Evolutionary conservation across 2,113 vertebrate species (phyloP).

Genomic region (Conger conger): DNA sequence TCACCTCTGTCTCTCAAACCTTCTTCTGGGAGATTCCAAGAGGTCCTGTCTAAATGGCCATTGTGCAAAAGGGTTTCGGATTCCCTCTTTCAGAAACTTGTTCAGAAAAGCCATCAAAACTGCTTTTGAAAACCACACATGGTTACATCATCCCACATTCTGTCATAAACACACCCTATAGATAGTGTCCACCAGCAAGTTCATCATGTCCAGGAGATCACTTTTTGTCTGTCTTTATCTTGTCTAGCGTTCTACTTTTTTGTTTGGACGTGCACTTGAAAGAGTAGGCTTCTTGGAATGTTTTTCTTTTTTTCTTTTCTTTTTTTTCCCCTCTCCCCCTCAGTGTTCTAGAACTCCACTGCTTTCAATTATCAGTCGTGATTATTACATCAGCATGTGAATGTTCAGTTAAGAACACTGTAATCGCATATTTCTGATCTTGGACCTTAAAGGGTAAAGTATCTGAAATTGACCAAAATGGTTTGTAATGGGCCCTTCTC

Average conservation of each 20-base stretch:
- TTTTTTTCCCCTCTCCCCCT: too few relatives aligned
- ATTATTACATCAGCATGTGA: too few relatives aligned
- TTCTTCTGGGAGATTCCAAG: background rate
- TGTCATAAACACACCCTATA: background rate
- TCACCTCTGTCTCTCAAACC: background rate
- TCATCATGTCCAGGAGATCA: background rate
- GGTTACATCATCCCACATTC: background rate
- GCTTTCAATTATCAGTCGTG: too few relatives aligned
- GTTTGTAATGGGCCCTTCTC: too few relatives aligned
- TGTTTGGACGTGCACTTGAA: background rate
- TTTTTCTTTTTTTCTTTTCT: too few relatives aligned
- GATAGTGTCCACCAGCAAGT: background rate
- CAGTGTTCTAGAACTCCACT: too few relatives aligned
- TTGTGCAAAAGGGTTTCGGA: background rate
- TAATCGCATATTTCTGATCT: too few relatives aligned
- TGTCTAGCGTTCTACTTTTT: background rate
- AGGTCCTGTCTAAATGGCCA: background rate
- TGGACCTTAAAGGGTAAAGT: too few relatives aligned
- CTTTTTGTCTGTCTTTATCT: background rate
- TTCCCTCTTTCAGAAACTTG: background rate
- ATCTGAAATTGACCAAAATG: background rate
- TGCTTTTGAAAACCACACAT: background rate
- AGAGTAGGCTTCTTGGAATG: too few relatives aligned
- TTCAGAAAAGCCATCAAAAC: background rate
- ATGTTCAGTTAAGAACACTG: too few relatives aligned